Evolutionary conservation across 2,113 vertebrate species (phyloP), one percentile per base, ranked within the genome.

Genomic region (Naja naja): DNA sequence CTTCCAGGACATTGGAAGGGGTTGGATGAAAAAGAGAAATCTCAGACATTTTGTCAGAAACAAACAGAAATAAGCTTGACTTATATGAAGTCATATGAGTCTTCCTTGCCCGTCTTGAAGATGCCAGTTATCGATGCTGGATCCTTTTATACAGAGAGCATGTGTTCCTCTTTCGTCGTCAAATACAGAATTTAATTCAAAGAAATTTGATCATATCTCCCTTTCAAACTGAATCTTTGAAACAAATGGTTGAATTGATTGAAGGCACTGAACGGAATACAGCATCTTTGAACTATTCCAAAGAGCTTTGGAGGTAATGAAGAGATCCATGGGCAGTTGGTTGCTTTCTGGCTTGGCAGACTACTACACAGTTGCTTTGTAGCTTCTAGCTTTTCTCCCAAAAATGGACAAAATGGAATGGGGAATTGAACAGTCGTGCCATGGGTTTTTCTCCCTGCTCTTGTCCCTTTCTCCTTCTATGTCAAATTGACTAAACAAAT

Each of bases 121-220:
- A 43, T 43, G 22, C 54, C 22, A 56, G 9, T 34, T 54, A n/a
- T 12, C 11, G 74, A 91, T 56, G 3, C 53, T 55, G 8, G 94
- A 93, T 85, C 97, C 74, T 56, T 85, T 85, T 39, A 81, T 20
- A 43, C 3, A 43, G 18, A 81, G 18, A 81, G 34, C 18, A 43
- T 9, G 34, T 81, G 34, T 34, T 43, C 69, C 43, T 81, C 74
- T 81, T 81, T 81, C 2, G 1, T 52, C 23, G 11, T 49, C 54
- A 55, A 22, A 52, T 30, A 45, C 5, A 8, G 22, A 11, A 25
- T 85, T 7, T 55, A 43, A 81, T 81, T 81, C 34, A 43, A 39
- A 39, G 69, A 81, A 81, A 81, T 20, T 39, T 81, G 18, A 81
- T 81, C n/a, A 39, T 39, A 39, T 43, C 74, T 43, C 34, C 18